Evolutionary conservation across 2,888 invertebrate species (phyloP).

Genomic region (Pecten maximus): DNA sequence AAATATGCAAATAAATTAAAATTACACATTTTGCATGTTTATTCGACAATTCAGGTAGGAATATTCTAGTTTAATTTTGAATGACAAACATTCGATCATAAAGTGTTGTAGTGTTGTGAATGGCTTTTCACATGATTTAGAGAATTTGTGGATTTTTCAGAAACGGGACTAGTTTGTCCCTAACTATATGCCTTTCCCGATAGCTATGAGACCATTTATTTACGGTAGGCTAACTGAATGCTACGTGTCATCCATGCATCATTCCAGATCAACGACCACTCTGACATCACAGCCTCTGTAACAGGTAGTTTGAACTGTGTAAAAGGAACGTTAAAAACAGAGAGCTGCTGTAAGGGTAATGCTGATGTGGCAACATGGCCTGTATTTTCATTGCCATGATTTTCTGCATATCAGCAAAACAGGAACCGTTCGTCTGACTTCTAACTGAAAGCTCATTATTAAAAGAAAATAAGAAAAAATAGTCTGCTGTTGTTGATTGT

Average conservation of each 20-base stretch:
- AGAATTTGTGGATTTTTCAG: background rate
- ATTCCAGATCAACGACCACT: background rate
- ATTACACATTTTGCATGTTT: too few relatives aligned
- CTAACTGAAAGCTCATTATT: too few relatives aligned
- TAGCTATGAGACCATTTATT: background rate
- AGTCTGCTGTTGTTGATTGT: too few relatives aligned
- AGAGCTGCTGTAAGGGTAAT: background rate
- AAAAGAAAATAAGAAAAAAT: too few relatives aligned
- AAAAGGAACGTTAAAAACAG: background rate
- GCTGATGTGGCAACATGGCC: background rate
- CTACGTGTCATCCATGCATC: background rate
- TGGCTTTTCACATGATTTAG: background rate
- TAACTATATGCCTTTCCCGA: too few relatives aligned
- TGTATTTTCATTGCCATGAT: background rate
- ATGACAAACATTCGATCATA: background rate
- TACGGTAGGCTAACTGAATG: background rate
- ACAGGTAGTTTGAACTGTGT: background rate
- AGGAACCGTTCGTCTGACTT: background rate
- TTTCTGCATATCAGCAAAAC: background rate
- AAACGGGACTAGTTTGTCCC: background rate
- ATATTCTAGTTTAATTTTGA: background rate
- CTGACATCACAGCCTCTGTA: background rate
- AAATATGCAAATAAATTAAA: too few relatives aligned
- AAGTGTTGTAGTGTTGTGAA: background rate
- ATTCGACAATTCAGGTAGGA: too few relatives aligned